A percentile compares a stretch with the other conserved stretches of the same genome.
Conservation (phyloP, 2,113 vertebrate genomes). For the Maccullochella peelii region DNA sequence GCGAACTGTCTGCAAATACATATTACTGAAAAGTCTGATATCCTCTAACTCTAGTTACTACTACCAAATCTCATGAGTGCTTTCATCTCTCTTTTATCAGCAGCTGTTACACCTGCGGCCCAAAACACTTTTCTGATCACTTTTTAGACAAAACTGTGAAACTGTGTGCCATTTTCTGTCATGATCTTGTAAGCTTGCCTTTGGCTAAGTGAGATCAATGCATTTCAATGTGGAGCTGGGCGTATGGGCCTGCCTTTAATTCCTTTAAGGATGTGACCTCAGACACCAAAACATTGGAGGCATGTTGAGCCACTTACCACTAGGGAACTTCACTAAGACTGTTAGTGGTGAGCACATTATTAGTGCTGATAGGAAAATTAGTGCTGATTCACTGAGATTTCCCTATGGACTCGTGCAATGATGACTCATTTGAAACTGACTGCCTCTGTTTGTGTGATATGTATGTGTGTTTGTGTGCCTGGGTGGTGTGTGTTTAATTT, state of each 20-base stretch:
- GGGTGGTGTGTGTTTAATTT: conserved; percentile 20
- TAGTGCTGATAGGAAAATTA: conserved; percentile 79
- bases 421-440: conserved; percentile 68
- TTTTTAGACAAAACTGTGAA: conserved; percentile 48
- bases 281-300: conserved; percentile 79
- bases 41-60: not conserved
- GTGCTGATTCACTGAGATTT: conserved; percentile 75
- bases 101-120: conserved; percentile 32
- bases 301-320: conserved; percentile 84
- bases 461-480: conserved; percentile 29
- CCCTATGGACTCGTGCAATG: conserved; percentile 45
- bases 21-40: not conserved
- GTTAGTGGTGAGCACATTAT: conserved; percentile 70
- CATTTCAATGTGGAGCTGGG: conserved; percentile 63
- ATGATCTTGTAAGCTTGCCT: conserved; percentile 60
- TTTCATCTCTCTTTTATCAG: conserved; percentile 25
- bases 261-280: conserved; percentile 86
- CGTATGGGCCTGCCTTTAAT: conserved; percentile 81
- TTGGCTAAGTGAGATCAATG: conserved; percentile 79
- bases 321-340: conserved; percentile 73
- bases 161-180: conserved; percentile 55
- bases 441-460: conserved; percentile 57
- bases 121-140: conserved; percentile 45
- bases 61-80: not conserved
- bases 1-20: not conserved